Base-by-base conservation (phyloP, 1,140 invertebrate species). In the Atta texana region DNA sequence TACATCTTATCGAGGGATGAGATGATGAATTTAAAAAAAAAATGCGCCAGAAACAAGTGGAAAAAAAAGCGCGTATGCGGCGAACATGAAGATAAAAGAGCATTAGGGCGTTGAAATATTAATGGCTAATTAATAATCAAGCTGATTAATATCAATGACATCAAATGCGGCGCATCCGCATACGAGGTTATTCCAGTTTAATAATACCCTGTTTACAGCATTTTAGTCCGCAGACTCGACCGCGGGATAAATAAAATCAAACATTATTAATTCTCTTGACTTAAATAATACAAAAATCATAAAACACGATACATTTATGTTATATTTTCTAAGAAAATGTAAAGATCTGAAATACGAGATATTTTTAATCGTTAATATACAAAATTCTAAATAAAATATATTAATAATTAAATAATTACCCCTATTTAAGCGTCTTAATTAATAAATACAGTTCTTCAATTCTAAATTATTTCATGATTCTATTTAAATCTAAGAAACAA, bases 51-150 rank as follows among this genome's bases (percentile, higher is more conserved):
- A 87, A 76, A 16, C 69, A 28, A 69, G 64, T 5, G 44, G 31
- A 68, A 86, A 85, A 86, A 51, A 78, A 86, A 87, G 44, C 18
- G 51, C 10, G 74, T 55, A 85, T n/a, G 31, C 82, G 71, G 63
- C 51, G 49, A 78, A 34, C 31, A 85, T 53, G 63, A 85, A 55
- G 31, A 16, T 53, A 66, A 21, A 76, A 21, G 72, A 85, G 74
- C 18, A n/a, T 74, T 44, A 34, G 34, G 39, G 12, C n/a, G 55
- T 34, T 82, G 80, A 69, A 84, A 74, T 84, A 84, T 84, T 84
- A 84, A 74, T 71, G 80, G 39, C 68, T 84, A 84, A 84, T 84
- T 84, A 84, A 84, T 84, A 84, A 82, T 69, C 64, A n/a, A 57
- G 68, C 80, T 74, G 68, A 84, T 84, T 84, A 84, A 84, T 84